Evolutionary conservation across 2,113 vertebrate genomes (phyloP).

Genomic region (Verasper variegatus): DNA sequence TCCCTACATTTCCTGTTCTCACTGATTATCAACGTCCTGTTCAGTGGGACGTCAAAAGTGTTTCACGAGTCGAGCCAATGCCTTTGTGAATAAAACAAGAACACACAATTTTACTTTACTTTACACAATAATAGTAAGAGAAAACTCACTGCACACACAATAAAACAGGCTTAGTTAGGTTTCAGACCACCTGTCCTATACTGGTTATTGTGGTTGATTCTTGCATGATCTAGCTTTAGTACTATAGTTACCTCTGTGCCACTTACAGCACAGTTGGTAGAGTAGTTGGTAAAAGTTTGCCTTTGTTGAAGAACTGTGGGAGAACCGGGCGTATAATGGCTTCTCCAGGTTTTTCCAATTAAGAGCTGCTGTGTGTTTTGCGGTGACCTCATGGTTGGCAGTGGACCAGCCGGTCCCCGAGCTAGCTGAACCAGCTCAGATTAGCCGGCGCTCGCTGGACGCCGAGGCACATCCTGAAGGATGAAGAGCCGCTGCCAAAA

Average conservation of each 20-base stretch:
- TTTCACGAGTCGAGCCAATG: slow-evolving; percentile 47
- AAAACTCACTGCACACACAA: neutral
- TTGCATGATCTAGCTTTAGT: slow-evolving; percentile 13
- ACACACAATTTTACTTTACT: neutral
- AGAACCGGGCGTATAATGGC: slow-evolving; percentile 47
- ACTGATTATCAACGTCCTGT: slow-evolving; percentile 86
- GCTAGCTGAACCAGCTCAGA: slow-evolving; percentile 71
- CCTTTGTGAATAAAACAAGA: slow-evolving; percentile 9
- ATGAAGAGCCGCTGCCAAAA: slow-evolving; percentile 79
- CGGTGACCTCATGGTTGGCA: slow-evolving; percentile 90
- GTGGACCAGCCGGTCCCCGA: slow-evolving; percentile 83
- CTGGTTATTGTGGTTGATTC: neutral
- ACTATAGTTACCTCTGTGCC: neutral
- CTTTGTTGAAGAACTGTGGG: slow-evolving; percentile 20
- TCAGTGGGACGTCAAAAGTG: slow-evolving; percentile 74
- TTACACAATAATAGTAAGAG: neutral
- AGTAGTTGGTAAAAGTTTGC: slow-evolving; percentile 32
- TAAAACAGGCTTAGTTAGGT: neutral
- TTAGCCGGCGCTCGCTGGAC: slow-evolving; percentile 67
- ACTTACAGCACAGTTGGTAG: slow-evolving; percentile 14
- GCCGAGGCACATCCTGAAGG: slow-evolving; percentile 85
- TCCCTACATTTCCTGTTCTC: slow-evolving; percentile 82
- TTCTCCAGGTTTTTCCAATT: slow-evolving; percentile 87
- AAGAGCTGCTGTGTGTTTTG: slow-evolving; percentile 80
- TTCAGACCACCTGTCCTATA: neutral